phyloP scores from a whole-genome alignment of 2,888 invertebrate species.

The Tachystola acroxantha region DNA sequence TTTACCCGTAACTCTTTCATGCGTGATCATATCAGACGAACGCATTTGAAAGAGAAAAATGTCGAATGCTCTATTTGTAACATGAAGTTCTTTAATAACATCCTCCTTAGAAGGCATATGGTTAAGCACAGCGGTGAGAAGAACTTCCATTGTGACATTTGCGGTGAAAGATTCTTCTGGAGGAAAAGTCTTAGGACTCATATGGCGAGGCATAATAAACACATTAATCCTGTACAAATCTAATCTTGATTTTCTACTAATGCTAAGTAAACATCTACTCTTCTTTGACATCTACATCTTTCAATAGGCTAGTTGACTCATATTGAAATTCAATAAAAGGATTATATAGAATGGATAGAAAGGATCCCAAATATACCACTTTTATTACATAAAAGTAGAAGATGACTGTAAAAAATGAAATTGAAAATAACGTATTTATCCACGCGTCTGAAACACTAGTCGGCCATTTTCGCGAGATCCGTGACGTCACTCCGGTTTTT shows the following conservation, averaged over 20 bases:
- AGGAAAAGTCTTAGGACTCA: slow-evolving; percentile 80
- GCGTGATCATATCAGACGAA: slow-evolving; percentile 58
- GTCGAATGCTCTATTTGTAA: slow-evolving; percentile 63
- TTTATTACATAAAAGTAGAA: too few relatives aligned
- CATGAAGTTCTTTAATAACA: slow-evolving; percentile 68
- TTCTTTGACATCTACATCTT: too few relatives aligned
- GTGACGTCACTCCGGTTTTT: too few relatives aligned
- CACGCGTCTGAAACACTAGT: too few relatives aligned
- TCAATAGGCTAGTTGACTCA: too few relatives aligned
- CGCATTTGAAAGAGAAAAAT: slow-evolving; percentile 66
- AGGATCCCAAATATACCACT: too few relatives aligned
- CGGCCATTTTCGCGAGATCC: too few relatives aligned
- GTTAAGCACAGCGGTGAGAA: slow-evolving; percentile 73
- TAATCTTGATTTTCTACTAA: slow-evolving; percentile 13
- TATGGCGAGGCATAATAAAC: slow-evolving; percentile 60
- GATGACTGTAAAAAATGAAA: too few relatives aligned
- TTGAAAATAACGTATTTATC: too few relatives aligned
- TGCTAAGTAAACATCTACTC: too few relatives aligned
- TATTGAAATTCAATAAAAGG: too few relatives aligned
- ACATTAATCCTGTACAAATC: slow-evolving; percentile 28
- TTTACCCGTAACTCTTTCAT: slow-evolving; percentile 63
- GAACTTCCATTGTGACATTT: slow-evolving; percentile 79
- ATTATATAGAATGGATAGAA: too few relatives aligned
- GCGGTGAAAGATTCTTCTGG: slow-evolving; percentile 79
- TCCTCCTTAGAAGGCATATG: slow-evolving; percentile 59